These are phyloP conservation scores for Delphinapterus leucas DNA, from an alignment of 2,113 vertebrate species.

Conservation along the genomic window DNA sequence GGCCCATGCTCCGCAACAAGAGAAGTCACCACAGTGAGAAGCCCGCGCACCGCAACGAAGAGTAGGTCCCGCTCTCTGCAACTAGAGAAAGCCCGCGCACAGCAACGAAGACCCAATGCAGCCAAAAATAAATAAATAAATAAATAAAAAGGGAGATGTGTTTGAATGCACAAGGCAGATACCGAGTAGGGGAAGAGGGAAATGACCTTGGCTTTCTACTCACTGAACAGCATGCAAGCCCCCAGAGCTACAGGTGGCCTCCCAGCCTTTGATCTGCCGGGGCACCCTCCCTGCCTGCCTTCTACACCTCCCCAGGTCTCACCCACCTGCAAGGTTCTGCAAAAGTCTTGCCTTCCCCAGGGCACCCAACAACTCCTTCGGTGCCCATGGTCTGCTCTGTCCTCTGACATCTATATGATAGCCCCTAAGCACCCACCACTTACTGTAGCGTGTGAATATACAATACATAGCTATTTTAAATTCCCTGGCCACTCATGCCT, in stretches of 20 bases:
- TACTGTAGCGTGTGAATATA: fast-evolving
- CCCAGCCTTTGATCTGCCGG: neutral
- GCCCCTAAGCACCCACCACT: fast-evolving
- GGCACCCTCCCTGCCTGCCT: too few relatives aligned
- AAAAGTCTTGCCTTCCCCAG: neutral
- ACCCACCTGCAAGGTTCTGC: neutral
- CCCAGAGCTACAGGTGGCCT: neutral
- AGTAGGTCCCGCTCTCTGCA: too few relatives aligned
- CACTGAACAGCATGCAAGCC: fast-evolving
- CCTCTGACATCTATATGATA: fast-evolving
- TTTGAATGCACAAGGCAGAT: neutral
- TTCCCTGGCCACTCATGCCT: neutral
- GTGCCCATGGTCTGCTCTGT: neutral
- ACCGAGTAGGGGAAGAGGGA: neutral
- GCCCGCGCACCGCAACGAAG: fast-evolving
- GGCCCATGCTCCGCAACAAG: too few relatives aligned
- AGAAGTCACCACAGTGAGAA: too few relatives aligned
- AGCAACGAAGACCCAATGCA: too few relatives aligned
- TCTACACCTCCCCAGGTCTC: neutral
- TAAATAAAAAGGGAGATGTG: neutral
- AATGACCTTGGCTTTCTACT: neutral
- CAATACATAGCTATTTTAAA: neutral
- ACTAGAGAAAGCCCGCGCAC: too few relatives aligned
- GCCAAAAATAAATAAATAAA: too few relatives aligned
- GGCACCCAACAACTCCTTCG: neutral